Evolutionary conservation across 2,797 vertebrate genomes (phyloP).

Genomic region (Clamator glandarius): DNA sequence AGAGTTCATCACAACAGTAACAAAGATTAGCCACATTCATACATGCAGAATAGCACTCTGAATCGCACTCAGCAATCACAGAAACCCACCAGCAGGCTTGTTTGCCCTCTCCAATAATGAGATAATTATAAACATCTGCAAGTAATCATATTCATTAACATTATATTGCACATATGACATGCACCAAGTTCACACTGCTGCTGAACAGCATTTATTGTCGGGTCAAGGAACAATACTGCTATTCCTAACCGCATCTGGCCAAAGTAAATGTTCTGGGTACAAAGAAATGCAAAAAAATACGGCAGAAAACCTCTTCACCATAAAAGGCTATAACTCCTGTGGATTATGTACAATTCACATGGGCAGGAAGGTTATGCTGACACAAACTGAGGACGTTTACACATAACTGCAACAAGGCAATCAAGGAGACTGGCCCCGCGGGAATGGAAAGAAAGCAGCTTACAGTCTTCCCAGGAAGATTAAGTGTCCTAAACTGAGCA

Average conservation of each 20-base stretch:
- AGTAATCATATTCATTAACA: background rate
- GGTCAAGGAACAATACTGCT: background rate
- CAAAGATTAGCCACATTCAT: background rate
- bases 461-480: background rate
- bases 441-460: background rate
- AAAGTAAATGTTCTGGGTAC: background rate
- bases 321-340: background rate
- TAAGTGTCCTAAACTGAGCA: background rate
- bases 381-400: background rate
- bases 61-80: background rate
- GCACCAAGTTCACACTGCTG: background rate
- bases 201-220: background rate
- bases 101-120: background rate
- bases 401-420: no score
- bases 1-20: background rate
- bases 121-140: background rate
- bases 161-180: background rate
- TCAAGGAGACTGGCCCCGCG: background rate
- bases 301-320: background rate
- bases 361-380: background rate
- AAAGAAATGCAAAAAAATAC: background rate
- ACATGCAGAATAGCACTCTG: background rate
- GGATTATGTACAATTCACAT: rapidly evolving
- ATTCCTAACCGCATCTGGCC: background rate
- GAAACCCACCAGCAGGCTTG: background rate